Evolutionary conservation across 2,888 invertebrate genomes (phyloP), one percentile per base, ranked within the genome.

Genomic region (Athalia circularis): DNA sequence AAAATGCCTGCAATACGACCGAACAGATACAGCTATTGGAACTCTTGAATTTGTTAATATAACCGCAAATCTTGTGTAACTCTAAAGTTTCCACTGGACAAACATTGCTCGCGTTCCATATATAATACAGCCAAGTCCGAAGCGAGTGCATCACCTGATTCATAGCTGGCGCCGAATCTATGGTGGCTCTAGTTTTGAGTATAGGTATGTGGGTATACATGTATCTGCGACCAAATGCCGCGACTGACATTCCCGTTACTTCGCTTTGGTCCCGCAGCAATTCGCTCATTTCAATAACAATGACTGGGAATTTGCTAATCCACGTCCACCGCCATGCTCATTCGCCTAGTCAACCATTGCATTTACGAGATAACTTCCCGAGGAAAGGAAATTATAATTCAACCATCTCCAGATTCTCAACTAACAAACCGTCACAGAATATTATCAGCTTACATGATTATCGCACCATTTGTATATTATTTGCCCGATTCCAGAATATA

Each of bases 281-380:
- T 82, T 82, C 81, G 81, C 79, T 81, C 81, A 86, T 86, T 85
- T 86, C 85, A 84, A 86, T 86, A 84, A 86, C 86, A 83, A 86
- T 87, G 85, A 86, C 83, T 79, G 80, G 82, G 79, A 80, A 72
- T 79, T 67, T 62, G 62, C 74, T 75, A 72, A 65, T 13, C 79
- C 57, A 11, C 52, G 59, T n/a, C 77, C 64, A 68, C 72, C 77
- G 57, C 15, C 70, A 67, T 52, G 29, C 43, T 52, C 47, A 29
- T 78, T 64, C 65, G n/a, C 29, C 13, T 59, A 72, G 72, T 72
- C 43, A 47, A 57, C 47, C 45, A 15, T 45, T 59, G 72, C 70
- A 57, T 54, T 70, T 54, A 70, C 70, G 43, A 70, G 70, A 72
- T 72, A 59, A n/a, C 47, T 72, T 72, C n/a, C 52, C 13, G 13